Percentiles rank a stretch among this genome's conserved stretches.
Conservation (phyloP, 2,113 vertebrate genomes). For the Platysternon megacephalum region DNA sequence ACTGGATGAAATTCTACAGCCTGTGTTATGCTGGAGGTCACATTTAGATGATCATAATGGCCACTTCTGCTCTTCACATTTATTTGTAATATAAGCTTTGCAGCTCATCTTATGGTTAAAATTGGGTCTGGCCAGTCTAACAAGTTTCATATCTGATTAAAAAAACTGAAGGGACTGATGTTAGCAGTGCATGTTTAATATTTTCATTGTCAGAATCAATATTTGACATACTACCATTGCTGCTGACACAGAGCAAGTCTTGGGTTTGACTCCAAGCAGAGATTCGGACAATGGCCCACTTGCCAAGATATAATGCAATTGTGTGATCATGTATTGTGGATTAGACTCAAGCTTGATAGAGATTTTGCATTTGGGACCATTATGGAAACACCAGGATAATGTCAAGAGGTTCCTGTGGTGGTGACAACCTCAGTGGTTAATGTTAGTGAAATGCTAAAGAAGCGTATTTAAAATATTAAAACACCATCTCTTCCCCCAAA, state of each 20-base stretch:
- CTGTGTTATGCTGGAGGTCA: background rate
- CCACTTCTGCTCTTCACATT: background rate
- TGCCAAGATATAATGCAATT: background rate
- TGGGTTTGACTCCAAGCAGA: background rate
- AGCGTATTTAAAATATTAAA: background rate
- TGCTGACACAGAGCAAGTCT: background rate
- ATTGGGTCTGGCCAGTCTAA: background rate
- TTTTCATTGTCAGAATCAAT: background rate
- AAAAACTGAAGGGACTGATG: background rate
- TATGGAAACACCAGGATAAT: background rate
- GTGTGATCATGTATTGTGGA: background rate
- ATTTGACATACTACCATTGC: background rate
- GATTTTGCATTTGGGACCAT: background rate
- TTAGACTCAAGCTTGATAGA: background rate
- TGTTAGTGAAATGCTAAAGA: background rate
- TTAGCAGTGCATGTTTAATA: background rate
- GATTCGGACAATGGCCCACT: background rate
- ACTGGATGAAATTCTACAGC: background rate
- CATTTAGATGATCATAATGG: background rate
- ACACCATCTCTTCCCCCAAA: background rate
- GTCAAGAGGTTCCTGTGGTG: background rate
- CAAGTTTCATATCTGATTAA: background rate
- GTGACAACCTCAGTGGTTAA: background rate
- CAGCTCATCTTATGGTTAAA: background rate
- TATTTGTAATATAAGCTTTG: background rate